Base-by-base conservation (phyloP, 1,140 invertebrate genomes). In the Euschistus heros region DNA sequence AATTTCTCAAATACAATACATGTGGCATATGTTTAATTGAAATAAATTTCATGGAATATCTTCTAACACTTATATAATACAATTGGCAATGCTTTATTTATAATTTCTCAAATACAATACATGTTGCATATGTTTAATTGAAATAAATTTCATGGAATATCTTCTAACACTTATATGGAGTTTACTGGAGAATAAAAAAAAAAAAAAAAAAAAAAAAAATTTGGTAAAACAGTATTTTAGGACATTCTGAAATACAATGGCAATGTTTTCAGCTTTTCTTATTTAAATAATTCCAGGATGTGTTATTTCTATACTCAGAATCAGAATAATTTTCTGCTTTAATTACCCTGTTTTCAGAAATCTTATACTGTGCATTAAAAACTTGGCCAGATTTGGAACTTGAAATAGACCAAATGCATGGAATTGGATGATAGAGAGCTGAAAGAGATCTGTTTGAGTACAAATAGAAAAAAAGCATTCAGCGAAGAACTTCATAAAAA, bases 221-320 rank as follows among this genome's bases (percentile, higher is more conserved):
- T 13, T 13, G 7, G 3, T 10, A 57, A 3, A 57, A 57, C 8
- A 57, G 54, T 57, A 57, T 20, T 24, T 24, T 57, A 6, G 54
- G 54, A 6, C 22, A 57, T 24, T 57, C 54, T 5, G 54, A 24
- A 26, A 57, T 57, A 24, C 10, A 57, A 26, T 57, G 54, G 24
- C 18, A 24, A 24, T 26, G 54, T 24, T 22, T 57, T 22, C 24
- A 6, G 22, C 20, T 24, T 57, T 57, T 57, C 20, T 17, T 15
- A 24, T 60, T 62, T n/a, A 61, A 66, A 13, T 26, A 27, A 18
- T 67, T 33, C 46, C 71, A 71, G 4, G 79, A 79, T 15, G 84
- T 86, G 66, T 85, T 81, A 70, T 86, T 83, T 69, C 84, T 85
- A 70, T 86, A 86, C 0, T 84, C 84, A 20, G 84, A 85, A 71